Evolutionary conservation across 1,140 invertebrate genomes (phyloP), one percentile per base, ranked within the genome.

Genomic region (Drosophila orosa): DNA sequence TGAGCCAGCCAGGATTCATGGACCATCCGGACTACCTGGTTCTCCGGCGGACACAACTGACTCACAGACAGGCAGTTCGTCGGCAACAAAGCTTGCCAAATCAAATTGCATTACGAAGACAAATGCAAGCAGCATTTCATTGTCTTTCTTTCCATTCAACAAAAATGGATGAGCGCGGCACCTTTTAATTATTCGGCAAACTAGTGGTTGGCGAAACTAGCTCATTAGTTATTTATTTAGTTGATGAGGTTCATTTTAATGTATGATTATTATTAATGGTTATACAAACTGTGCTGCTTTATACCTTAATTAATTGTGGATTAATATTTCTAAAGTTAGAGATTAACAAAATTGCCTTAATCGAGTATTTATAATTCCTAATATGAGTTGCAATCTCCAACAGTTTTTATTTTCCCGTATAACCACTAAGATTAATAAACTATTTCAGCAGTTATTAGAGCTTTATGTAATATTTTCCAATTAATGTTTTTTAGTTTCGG

Each of bases 51-150:
- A 15, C 15, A 35, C 50, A 48, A 25, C 58, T 24, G 22, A 35
- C 58, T 35, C 24, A 29, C 58, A 35, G 58, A 22, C 63, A 12
- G 33, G 65, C 56, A 52, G 57, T 55, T n/a, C 8, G 59, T 60
- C 60, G 37, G 65, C 65, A 68, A 68, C 65, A 66, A 68, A 68
- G 37, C 27, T 71, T 33, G 42, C 66, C 52, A 58, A 33, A 71
- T 71, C 65, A 47, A 71, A 71, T 71, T 71, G 65, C 68, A 71
- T 68, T 66, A 66, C 45, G 19, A 31, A 31, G 17, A 47, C n/a
- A 19, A 40, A 25, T 42, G 60, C 47, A 62, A 69, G 62, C 15
- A n/a, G 47, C n/a, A 56, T 55, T 44, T 45, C 39, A 45, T 56
- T 55, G 44, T 10, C 31, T 24, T 15, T 67, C 22, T 31, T 22